A percentile compares a stretch with the other conserved stretches of the same genome.
These are phyloP conservation scores for Haliaeetus leucogaster DNA, from an alignment of 2,113 vertebrate species.

Conservation along the genomic window DNA sequence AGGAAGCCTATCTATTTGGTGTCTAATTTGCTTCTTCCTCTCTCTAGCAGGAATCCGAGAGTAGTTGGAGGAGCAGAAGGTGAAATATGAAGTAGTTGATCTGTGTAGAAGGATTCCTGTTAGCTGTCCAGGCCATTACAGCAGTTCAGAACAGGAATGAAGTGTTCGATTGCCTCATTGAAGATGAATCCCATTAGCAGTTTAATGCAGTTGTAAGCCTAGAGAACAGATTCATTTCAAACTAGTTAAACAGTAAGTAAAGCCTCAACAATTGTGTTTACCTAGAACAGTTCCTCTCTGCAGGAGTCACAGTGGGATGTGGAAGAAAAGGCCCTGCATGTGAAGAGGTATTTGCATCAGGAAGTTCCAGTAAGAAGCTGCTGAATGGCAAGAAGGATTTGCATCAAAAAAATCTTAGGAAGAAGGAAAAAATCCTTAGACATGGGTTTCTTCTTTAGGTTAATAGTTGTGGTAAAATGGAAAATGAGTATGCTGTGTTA, in stretches of 20 bases:
- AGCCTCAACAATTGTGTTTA: constrained; percentile 30
- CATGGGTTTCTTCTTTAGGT: neutral
- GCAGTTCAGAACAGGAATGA: constrained; percentile 8
- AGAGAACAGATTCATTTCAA: constrained; percentile 35
- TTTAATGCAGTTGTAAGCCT: constrained; percentile 25
- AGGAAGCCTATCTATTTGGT: neutral
- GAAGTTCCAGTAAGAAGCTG: constrained; percentile 39
- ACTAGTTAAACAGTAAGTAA: constrained; percentile 38
- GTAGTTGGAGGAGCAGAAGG: neutral
- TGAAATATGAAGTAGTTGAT: neutral
- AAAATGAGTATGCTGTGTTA: neutral
- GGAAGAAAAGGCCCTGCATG: constrained; percentile 41
- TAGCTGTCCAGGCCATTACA: neutral
- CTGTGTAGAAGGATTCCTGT: neutral
- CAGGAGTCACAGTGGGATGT: constrained; percentile 58
- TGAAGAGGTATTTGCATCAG: constrained; percentile 66
- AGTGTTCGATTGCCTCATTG: neutral
- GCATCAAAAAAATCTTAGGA: neutral
- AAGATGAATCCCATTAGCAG: constrained; percentile 35
- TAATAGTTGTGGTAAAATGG: neutral
- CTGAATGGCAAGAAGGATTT: constrained; percentile 56
- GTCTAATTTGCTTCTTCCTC: neutral
- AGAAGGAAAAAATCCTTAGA: neutral
- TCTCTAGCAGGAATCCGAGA: neutral
- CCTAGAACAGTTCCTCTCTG: constrained; percentile 55